Evolutionary conservation across 2,797 vertebrate genomes (phyloP).

Genomic region (Acropternis orthonyx): DNA sequence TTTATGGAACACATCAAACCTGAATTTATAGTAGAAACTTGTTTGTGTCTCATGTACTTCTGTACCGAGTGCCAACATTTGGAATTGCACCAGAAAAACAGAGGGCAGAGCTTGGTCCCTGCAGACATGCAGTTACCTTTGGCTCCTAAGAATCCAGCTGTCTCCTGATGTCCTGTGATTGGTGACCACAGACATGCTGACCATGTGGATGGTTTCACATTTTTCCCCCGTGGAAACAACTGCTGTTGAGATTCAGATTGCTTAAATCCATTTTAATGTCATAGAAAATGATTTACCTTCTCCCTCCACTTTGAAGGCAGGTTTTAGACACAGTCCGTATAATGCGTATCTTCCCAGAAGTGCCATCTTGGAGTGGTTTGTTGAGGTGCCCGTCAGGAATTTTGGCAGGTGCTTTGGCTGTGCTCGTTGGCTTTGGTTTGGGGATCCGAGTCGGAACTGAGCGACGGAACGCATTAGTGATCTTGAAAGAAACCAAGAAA

Average conservation of each 20-base stretch:
- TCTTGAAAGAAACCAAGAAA: constrained; percentile 77
- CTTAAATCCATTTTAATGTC: background rate
- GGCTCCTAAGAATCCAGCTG: background rate
- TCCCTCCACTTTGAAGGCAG: constrained; percentile 70
- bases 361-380: constrained; percentile 56
- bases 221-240: background rate
- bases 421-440: constrained; percentile 82
- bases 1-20: background rate
- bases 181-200: background rate
- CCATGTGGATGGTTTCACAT: background rate
- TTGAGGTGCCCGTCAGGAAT: constrained; percentile 23
- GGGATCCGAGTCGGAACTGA: constrained; percentile 87
- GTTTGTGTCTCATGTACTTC: background rate
- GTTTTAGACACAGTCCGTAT: constrained; percentile 70
- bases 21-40: background rate
- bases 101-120: background rate
- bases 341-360: constrained; percentile 61
- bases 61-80: background rate
- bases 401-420: constrained; percentile 74
- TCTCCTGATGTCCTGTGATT: background rate
- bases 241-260: background rate
- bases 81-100: background rate
- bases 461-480: constrained; percentile 80
- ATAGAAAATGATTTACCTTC: constrained; percentile 63
- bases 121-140: background rate